Base-by-base conservation (phyloP, 1,140 invertebrate genomes). In the Drosophila sulfurigaster region DNA sequence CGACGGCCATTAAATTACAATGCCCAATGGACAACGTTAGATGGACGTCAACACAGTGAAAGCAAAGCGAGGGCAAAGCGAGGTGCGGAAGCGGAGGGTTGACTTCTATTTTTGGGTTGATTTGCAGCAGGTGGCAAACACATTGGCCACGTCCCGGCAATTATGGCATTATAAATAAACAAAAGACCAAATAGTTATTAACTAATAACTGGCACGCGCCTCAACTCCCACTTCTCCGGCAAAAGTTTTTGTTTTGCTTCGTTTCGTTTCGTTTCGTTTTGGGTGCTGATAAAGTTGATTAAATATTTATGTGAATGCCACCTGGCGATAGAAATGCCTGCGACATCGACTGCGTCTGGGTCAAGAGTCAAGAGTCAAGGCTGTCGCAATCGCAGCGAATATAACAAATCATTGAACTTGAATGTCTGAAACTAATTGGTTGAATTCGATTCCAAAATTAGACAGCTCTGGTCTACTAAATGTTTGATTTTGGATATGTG, bases 161-260 rank as follows among this genome's bases (percentile, higher is more conserved):
- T 89, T 88, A 88, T 78, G 60, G 75, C 83, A 89, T 89, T 88
- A 88, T 88, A 88, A 88, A 88, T 88, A 88, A 89, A 88, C 83
- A 88, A 86, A 25, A 88, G 64, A 72, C 62, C 85, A 81, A 88
- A 89, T 88, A 89, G 83, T 88, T 88, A 88, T 89, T 89, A 88
- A 88, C 83, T 89, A 88, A 88, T 88, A 88, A 88, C 83, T 63
- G 83, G 30, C 80, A 73, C 77, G 64, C 57, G 64, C 58, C 70
- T 20, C 41, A 43, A n/a, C 41, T 43, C 41, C 35, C 6, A 13
- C 41, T 41, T 7, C n/a, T 43, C 30, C 38, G 45, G 41, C 25
- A 51, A 65, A 79, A 79, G 56, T 82, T 87, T 72, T 32, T 65
- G 41, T 52, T 16, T 48, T 67, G 69, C 32, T 60, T 62, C 35